Evolutionary conservation across 2,113 vertebrate species (phyloP), one percentile per base, ranked within the genome.

Genomic region (Lasiurus cinereus): DNA sequence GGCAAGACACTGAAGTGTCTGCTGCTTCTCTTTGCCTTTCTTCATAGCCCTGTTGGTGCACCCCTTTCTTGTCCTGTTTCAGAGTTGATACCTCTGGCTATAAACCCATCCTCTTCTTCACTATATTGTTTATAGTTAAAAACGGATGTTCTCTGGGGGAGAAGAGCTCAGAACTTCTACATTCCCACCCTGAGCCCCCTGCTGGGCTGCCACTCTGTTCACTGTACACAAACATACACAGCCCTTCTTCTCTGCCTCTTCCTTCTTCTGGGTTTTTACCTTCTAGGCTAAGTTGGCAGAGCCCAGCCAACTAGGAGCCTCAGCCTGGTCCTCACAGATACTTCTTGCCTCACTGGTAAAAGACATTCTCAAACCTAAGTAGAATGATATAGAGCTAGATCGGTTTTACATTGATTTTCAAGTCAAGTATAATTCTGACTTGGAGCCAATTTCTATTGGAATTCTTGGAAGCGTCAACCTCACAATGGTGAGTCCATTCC

Each of bases 211-310:
- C 48, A 19, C 6, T 74, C n/a, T 59, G 31, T 4, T 50, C 29
- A 19, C 9, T 27, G 8, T 67, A 36, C 33, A 21, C 8, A 36
- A 1, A 18, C 10, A 5, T 6, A 16, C 27, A 11, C 24, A 15
- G 3, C 6, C 15, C 64, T 8, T 33, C 8, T 5, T 3, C 3
- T 18, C 52, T 7, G 27, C 18, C 7, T 10, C 10, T 27, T 21
- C 43, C 8, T 3, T 21, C 2, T 24, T 12, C 22, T 22, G 24
- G 31, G 27, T 90, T 82, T 69, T 19, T 21, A 62, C 7, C 6
- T 22, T 33, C 56, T 72, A 46, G 6, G 31, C 24, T 56, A 70
- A 29, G 4, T 29, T 46, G 16, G 10, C 10, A 69, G 36, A 50
- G 24, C 29, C n/a, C 48, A 31, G 9, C 8, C 48, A 77, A 16